phyloP scores from a whole-genome alignment of 2,797 vertebrate genomes.

The Serranus cabrilla region DNA sequence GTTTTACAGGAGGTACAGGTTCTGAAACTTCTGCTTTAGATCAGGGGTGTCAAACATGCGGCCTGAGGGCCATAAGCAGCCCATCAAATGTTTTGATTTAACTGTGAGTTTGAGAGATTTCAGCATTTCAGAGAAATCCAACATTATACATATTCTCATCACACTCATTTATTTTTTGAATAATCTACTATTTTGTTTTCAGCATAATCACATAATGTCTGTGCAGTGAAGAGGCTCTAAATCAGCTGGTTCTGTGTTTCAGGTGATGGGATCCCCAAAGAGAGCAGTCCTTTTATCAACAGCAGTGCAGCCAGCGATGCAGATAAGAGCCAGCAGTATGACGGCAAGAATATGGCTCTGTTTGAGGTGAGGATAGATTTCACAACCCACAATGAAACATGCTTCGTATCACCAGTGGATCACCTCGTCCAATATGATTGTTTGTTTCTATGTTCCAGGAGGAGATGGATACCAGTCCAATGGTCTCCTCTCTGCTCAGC shows the following conservation, averaged over 20 bases:
- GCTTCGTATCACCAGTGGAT: background rate
- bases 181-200: background rate
- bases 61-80: no score
- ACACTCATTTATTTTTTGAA: background rate
- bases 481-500: slow-evolving; percentile 97
- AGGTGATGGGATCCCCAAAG: slow-evolving; percentile 96
- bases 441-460: slow-evolving; percentile 85
- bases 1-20: background rate
- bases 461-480: slow-evolving; percentile 99
- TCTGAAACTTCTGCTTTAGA: no score
- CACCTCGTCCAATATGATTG: background rate
- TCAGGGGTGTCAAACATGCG: no score
- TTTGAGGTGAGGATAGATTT: slow-evolving; percentile 89
- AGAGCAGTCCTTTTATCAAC: slow-evolving; percentile 98
- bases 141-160: background rate
- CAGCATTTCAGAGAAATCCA: background rate
- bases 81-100: no score
- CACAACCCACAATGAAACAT: background rate
- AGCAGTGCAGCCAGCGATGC: slow-evolving; percentile 89
- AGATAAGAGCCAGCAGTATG: slow-evolving; percentile 94
- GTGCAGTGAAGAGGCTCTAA: background rate
- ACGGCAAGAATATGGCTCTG: slow-evolving; percentile 97
- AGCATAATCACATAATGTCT: background rate
- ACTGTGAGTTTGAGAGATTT: no score
- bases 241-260: slow-evolving; percentile 49